Evolutionary conservation across 30 jellyfish, hydroid and myxozoan genomes (phyloP).

Genomic region (Mastigias papua): DNA sequence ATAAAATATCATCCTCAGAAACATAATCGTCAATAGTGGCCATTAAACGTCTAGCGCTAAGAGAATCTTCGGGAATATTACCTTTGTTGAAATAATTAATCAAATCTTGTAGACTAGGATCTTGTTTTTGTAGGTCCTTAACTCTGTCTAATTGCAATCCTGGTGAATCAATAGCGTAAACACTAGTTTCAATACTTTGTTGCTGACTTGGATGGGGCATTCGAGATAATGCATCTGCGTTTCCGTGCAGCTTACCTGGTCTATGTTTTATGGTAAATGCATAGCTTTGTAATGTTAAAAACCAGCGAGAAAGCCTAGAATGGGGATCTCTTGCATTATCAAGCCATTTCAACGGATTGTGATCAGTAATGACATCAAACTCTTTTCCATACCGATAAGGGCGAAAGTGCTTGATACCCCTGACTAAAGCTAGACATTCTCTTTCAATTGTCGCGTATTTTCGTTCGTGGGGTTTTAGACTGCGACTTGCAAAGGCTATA

Average conservation of each 20-base stretch:
- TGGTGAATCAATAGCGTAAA: constrained; percentile 27
- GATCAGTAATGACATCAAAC: constrained; percentile 55
- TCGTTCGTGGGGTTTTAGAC: constrained; percentile 39
- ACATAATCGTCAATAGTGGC: constrained; percentile 57
- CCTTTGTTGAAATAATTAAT: constrained; percentile 32
- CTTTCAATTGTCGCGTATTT: constrained; percentile 59
- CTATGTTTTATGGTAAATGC: constrained; percentile 39
- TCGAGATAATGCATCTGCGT: constrained; percentile 61
- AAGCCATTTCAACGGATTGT: constrained; percentile 65
- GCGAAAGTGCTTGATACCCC: constrained; percentile 72
- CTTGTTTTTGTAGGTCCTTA: constrained; percentile 40
- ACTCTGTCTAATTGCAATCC: constrained; percentile 52
- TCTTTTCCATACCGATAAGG: constrained; percentile 60
- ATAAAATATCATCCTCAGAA: constrained; percentile 49
- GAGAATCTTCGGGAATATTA: constrained; percentile 20
- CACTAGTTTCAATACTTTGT: neutral
- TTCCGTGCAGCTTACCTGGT: constrained; percentile 54
- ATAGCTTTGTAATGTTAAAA: constrained; percentile 21
- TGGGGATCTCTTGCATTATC: constrained; percentile 72
- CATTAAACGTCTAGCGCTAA: constrained; percentile 53
- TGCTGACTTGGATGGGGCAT: constrained; percentile 7
- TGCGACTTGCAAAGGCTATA: constrained; percentile 61
- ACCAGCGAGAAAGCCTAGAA: constrained; percentile 64
- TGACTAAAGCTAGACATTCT: constrained; percentile 42
- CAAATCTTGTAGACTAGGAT: constrained; percentile 42